These are phyloP conservation scores for Capreolus pygargus DNA, from an alignment of 2,113 vertebrate genomes.

Conservation along the genomic window DNA sequence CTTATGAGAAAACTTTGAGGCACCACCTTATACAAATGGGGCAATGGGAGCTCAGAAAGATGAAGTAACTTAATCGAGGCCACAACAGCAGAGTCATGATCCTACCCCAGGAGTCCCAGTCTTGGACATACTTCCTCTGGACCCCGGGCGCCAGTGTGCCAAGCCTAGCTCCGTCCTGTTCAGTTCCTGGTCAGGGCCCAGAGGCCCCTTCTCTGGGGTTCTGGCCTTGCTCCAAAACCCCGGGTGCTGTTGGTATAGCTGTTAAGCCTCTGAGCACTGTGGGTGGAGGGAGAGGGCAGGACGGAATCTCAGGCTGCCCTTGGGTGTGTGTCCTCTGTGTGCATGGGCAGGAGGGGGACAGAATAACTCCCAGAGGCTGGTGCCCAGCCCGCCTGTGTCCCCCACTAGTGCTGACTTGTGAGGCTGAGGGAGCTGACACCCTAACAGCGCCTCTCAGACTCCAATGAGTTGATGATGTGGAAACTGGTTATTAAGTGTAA, in stretches of 20 bases:
- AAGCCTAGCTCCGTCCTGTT: background rate
- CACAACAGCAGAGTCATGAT: background rate
- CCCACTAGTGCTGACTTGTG: slow-evolving; percentile 47
- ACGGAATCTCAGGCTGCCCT: background rate
- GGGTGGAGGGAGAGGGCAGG: background rate
- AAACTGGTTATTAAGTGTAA: slow-evolving; percentile 81
- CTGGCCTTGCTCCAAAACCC: background rate
- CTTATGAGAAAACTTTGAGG: background rate
- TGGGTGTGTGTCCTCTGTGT: background rate
- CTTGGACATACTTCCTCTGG: background rate
- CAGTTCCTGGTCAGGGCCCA: background rate
- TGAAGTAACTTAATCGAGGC: background rate
- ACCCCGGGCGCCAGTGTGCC: background rate
- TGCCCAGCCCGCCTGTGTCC: background rate
- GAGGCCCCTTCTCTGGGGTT: background rate
- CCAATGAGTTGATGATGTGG: slow-evolving; percentile 76
- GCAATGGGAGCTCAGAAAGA: background rate
- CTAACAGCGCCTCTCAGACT: slow-evolving; percentile 70
- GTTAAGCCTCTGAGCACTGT: background rate
- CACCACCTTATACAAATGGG: background rate
- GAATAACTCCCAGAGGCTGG: background rate
- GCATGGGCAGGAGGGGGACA: background rate
- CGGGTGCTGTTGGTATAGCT: too few relatives aligned
- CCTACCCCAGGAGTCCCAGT: background rate
- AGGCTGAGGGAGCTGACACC: slow-evolving; percentile 70